A percentile compares a stretch with the other conserved stretches of the same genome.
These are phyloP conservation scores for Cuniculus paca DNA, from an alignment of 2,797 vertebrate genomes.

Conservation along the genomic window DNA sequence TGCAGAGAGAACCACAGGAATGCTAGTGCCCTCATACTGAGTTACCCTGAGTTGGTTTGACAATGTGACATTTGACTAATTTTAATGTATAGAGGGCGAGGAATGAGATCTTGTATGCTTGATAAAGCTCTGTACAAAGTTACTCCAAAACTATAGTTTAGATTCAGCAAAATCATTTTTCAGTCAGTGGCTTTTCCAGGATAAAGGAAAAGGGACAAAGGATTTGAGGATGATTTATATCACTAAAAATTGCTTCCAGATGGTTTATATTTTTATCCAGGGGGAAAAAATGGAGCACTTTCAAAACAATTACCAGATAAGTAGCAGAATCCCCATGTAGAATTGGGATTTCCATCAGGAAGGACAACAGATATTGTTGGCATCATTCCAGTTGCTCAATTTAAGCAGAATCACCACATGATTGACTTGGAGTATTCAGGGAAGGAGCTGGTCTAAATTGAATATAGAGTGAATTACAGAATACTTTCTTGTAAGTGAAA, in stretches of 20 bases:
- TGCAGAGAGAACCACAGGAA: background rate
- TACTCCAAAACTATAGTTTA: background rate
- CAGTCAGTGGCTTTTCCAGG: background rate
- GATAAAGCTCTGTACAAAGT: background rate
- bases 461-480: slow-evolving; percentile 8
- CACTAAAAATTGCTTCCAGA: slow-evolving; percentile 21
- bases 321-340: background rate
- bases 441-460: background rate
- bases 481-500: background rate
- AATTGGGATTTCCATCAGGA: background rate
- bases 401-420: background rate
- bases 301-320: background rate
- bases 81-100: background rate
- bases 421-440: background rate
- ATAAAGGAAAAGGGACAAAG: background rate
- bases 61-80: background rate
- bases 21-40: background rate
- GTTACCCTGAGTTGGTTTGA: background rate
- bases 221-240: background rate
- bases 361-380: background rate
- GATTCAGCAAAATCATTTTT: background rate
- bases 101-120: background rate
- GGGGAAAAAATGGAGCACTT: background rate
- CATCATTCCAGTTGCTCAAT: background rate
- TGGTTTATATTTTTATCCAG: background rate